Evolutionary conservation across 2,888 invertebrate genomes (phyloP).

Genomic region (Bhutanitis thaidina): DNA sequence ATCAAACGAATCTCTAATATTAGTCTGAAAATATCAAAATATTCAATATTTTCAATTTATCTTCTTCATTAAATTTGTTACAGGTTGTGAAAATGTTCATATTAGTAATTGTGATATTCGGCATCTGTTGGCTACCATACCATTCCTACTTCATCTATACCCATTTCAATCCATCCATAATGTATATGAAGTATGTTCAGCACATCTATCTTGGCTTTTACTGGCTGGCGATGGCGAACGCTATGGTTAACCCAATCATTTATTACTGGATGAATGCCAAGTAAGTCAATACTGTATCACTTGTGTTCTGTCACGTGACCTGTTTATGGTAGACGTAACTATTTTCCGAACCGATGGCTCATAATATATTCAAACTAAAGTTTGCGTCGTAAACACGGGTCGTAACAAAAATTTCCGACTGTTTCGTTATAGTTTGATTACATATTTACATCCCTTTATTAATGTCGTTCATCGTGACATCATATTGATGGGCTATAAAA

Average conservation of each 20-base stretch:
- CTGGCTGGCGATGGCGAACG: conserved; percentile 95
- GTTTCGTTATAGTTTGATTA: too few species aligned
- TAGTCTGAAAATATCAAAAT: too few species aligned
- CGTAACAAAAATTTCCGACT: too few species aligned
- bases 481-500: too few species aligned
- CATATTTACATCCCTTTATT: too few species aligned
- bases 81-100: conserved; percentile 96
- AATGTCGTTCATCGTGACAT: too few species aligned
- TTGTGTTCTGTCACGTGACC: too few species aligned
- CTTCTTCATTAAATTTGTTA: conserved; percentile 19
- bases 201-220: conserved; percentile 93
- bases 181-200: conserved; percentile 86
- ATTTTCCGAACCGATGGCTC: too few species aligned
- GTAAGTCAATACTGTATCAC: conserved; percentile 59
- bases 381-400: too few species aligned
- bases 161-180: conserved; percentile 84
- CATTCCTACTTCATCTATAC: conserved; percentile 92
- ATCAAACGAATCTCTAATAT: too few species aligned
- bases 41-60: neutral
- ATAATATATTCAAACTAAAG: too few species aligned
- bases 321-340: too few species aligned
- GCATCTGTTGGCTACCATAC: conserved; percentile 93
- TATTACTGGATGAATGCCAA: conserved; percentile 97
- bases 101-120: conserved; percentile 91
- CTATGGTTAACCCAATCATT: conserved; percentile 95